Evolutionary conservation across 2,113 vertebrate genomes (phyloP).

Genomic region (Cervus canadensis): DNA sequence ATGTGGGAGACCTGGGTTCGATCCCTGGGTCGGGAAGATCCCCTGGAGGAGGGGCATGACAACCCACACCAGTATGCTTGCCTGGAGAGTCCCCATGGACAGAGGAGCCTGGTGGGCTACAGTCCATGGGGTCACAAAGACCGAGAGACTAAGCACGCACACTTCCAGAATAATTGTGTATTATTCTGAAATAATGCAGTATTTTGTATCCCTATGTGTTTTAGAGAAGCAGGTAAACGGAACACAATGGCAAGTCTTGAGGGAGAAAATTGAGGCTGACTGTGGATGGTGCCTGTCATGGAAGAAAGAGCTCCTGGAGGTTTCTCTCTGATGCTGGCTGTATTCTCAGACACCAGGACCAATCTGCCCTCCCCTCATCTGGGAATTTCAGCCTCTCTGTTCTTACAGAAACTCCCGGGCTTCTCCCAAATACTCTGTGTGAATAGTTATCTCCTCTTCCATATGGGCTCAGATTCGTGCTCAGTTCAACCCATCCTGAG

Average conservation of each 20-base stretch:
- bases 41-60: not conserved
- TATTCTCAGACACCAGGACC: not conserved
- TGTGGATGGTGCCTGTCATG: not conserved
- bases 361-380: not conserved
- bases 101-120: not conserved
- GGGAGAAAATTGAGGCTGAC: not conserved
- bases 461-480: not conserved
- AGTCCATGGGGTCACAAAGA: not conserved
- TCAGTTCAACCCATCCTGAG: not conserved
- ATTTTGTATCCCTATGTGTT: not conserved
- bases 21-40: not conserved
- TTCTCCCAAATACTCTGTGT: not conserved
- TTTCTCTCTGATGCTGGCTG: no score
- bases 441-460: not conserved
- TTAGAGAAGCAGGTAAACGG: not conserved
- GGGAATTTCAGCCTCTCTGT: not conserved
- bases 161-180: not conserved
- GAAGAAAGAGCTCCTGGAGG: not conserved
- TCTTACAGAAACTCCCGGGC: not conserved
- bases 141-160: not conserved
- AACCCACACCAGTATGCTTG: not conserved
- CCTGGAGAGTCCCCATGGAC: not conserved
- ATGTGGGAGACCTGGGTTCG: not conserved
- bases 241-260: not conserved
- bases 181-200: no score